Evolutionary conservation across 2,888 invertebrate genomes (phyloP).

Genomic region (Lasioglossum pauxillum): DNA sequence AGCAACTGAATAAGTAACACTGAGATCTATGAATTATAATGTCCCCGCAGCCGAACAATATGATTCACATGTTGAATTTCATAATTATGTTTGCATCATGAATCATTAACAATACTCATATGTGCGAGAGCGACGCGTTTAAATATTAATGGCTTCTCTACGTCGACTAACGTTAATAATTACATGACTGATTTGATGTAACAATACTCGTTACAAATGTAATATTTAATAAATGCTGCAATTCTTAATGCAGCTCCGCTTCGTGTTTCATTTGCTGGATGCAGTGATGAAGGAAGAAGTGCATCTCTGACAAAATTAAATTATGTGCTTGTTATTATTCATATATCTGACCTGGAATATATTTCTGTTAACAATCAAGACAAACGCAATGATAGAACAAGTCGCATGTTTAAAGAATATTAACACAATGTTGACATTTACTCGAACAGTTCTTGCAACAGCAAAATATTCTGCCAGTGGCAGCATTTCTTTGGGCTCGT

Average conservation of each 20-base stretch:
- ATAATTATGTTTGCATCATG: background rate
- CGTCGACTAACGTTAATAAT: background rate
- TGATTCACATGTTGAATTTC: background rate
- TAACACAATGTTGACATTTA: too few relatives aligned
- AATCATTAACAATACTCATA: background rate
- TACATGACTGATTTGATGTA: background rate
- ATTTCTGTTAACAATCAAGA: background rate
- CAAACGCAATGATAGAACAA: background rate
- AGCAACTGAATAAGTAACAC: background rate
- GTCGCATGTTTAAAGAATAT: too few relatives aligned
- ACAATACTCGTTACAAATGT: background rate
- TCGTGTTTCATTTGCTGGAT: background rate
- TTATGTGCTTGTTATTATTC: background rate
- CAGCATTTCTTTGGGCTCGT: background rate
- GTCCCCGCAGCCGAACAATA: background rate
- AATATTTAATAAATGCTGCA: background rate
- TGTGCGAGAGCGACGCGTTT: background rate
- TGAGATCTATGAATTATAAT: background rate
- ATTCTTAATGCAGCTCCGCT: background rate
- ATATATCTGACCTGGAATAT: background rate
- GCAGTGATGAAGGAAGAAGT: background rate
- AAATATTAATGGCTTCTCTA: background rate
- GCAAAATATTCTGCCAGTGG: background rate
- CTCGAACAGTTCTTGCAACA: too few relatives aligned
- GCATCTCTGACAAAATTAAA: background rate